Conservation (phyloP, 1,140 invertebrate species). For the Octopus sinensis region DNA sequence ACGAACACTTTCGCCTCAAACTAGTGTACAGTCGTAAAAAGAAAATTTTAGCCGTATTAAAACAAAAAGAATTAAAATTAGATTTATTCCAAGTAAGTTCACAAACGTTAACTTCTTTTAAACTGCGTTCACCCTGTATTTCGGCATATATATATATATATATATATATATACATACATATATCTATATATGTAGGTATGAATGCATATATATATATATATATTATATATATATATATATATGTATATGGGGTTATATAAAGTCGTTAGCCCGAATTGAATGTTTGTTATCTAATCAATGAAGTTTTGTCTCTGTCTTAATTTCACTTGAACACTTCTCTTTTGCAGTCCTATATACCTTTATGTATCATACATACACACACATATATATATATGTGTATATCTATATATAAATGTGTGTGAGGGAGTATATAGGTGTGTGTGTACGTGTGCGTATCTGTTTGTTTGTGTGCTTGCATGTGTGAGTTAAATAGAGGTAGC, state of each 20-base stretch:
- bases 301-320: too few species aligned
- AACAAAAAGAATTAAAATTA: slow-evolving; percentile 12
- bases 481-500: neutral
- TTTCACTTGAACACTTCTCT: too few species aligned
- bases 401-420: neutral
- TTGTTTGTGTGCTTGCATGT: neutral
- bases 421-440: neutral
- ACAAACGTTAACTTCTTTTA: too few species aligned
- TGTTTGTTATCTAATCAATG: too few species aligned
- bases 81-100: slow-evolving; percentile 4
- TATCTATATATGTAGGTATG: neutral
- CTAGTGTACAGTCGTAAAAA: slow-evolving; percentile 50
- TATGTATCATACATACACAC: neutral
- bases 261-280: too few species aligned
- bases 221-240: slow-evolving; percentile 5
- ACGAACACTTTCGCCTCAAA: slow-evolving; percentile 50
- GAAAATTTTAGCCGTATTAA: slow-evolving; percentile 18
- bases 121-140: neutral
- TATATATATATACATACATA: neutral
- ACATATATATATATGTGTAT: neutral
- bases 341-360: too few species aligned
- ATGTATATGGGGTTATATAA: neutral
- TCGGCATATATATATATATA: neutral
- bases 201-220: slow-evolving; percentile 6
- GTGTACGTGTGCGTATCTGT: neutral